Base-by-base conservation (phyloP, 2,888 invertebrate genomes). In the Rhagonycha lutea region DNA sequence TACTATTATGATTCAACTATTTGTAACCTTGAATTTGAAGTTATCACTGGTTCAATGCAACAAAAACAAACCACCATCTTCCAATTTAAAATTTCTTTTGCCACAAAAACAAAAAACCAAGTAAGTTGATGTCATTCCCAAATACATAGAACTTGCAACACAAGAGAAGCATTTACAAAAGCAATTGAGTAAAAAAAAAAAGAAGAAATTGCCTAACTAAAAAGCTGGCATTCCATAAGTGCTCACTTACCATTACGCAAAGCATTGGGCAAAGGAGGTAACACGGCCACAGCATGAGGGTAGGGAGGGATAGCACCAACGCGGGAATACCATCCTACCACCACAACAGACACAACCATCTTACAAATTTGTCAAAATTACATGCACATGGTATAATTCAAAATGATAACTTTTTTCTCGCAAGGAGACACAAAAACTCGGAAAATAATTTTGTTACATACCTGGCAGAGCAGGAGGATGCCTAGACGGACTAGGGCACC, bases 211-310 rank as follows among this genome's bases (percentile, higher is more conserved):
- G 63, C 63, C 23, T 65, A 24, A 23, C 62, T 60, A 70, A 76
- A 74, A 69, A 63, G 72, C 73, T 71, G 79, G 47, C 47, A 47
- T 47, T 47, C 47, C 47, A n/a, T 47, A 47, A 47, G 7, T 47
- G 47, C 47, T 47, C 47, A 86, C 86, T 86, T 86, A 87, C 86
- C 86, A 82, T 84, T 86, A 84, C 87, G 87, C 80, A 87, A 87
- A 88, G 87, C 87, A 83, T 87, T 86, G 83, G 89, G 89, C 83
- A 89, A 87, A 80, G 91, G 91, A 86, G 91, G 91, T 87, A 91
- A 89, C 84, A 91, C 91, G 87, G 90, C 91, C 87, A 91, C 91
- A 87, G 90, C 90, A 85, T 89, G 89, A 83, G 90, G 89, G 84
- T 89, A 90, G 84, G 86, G 89, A 84, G 89, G 86, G 84, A 87